These are phyloP conservation scores for Cyanoderma ruficeps DNA, from an alignment of 2,113 vertebrate genomes.

Conservation along the genomic window DNA sequence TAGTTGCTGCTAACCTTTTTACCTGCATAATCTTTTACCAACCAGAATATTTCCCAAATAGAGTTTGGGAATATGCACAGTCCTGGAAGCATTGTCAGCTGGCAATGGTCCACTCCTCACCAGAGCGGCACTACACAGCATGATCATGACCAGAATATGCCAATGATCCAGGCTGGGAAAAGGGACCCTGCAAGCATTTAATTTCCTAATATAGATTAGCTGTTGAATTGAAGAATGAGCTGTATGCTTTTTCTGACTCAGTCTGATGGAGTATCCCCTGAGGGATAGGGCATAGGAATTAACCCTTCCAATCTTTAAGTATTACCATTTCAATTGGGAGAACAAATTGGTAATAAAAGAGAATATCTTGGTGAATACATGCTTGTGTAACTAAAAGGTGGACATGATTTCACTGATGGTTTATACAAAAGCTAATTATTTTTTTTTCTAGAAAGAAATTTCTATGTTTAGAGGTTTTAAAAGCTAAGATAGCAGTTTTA, in stretches of 20 bases:
- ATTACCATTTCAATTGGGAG: neutral
- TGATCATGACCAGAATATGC: neutral
- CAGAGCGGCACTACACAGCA: neutral
- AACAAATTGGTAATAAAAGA: neutral
- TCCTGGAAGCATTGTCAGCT: neutral
- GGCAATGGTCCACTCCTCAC: neutral
- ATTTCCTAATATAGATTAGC: neutral
- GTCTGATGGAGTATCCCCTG: neutral
- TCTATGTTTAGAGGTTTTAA: neutral
- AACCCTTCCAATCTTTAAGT: neutral
- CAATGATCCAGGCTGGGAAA: neutral
- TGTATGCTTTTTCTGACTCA: neutral
- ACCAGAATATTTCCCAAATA: neutral
- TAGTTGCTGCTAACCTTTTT: neutral
- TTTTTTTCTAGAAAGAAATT: neutral
- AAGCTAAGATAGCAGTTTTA: neutral
- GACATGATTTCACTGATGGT: neutral
- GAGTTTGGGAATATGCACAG: neutral
- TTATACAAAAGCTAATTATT: neutral
- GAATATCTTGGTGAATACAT: neutral
- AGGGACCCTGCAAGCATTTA: neutral
- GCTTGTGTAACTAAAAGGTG: neutral
- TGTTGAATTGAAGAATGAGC: slow-evolving; percentile 2
- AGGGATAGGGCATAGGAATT: neutral
- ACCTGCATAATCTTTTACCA: neutral